These are phyloP conservation scores for Pantherophis alleghaniensis DNA, from an alignment of 2,797 vertebrate species.

Conservation along the genomic window DNA sequence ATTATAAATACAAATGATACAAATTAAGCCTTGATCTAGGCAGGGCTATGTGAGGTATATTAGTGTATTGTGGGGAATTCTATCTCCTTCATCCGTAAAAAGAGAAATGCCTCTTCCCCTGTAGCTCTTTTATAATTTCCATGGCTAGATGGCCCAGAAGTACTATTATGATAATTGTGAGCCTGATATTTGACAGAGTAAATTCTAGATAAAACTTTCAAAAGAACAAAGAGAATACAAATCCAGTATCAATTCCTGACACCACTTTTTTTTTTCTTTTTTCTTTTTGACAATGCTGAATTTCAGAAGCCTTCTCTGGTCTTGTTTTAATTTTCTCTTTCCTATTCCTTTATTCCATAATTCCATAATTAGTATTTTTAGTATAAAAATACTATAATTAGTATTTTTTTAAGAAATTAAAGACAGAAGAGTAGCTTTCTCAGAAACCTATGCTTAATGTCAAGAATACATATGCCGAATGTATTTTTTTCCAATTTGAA, in stretches of 20 bases:
- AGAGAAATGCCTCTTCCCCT: background rate
- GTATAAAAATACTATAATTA: background rate
- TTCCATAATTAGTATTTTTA: constrained; percentile 2
- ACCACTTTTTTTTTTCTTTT: constrained; percentile 27
- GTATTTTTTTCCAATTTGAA: constrained; percentile 30
- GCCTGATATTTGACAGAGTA: constrained; percentile 55
- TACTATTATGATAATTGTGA: constrained; percentile 43
- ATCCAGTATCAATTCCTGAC: constrained; percentile 58
- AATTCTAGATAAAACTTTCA: constrained; percentile 56
- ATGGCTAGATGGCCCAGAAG: constrained; percentile 35
- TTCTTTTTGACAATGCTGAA: constrained; percentile 54
- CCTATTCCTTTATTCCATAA: constrained; percentile 12
- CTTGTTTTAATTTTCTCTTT: constrained; percentile 61
- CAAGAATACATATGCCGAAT: constrained; percentile 40
- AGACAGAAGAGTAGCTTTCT: constrained; percentile 23
- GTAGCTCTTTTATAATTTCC: constrained; percentile 48
- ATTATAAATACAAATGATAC: constrained; percentile 46
- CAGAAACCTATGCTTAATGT: constrained; percentile 43
- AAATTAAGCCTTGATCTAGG: constrained; percentile 42
- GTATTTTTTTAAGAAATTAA: background rate
- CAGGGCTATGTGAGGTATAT: background rate
- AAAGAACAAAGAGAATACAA: constrained; percentile 50
- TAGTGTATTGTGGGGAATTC: constrained; percentile 48
- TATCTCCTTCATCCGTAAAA: constrained; percentile 46
- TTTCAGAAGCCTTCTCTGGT: constrained; percentile 58